Evolutionary conservation across 2,113 vertebrate species (phyloP), one percentile per base, ranked within the genome.

Genomic region (Cromileptes altivelis): DNA sequence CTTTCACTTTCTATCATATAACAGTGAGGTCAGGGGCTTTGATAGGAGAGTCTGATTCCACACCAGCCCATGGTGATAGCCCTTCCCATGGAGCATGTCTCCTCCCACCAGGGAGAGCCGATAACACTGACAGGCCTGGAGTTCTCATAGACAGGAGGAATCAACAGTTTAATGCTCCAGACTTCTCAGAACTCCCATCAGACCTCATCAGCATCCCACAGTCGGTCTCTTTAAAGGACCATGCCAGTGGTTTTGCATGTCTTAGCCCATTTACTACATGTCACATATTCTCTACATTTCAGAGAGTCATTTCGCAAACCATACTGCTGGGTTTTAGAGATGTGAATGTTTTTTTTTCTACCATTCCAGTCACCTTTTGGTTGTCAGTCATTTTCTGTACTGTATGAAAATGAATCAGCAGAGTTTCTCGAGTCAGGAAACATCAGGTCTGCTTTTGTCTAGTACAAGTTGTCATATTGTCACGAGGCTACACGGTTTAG

Each of bases 1-100:
- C 85, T 89, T 91, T 91, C 86, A 89, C 81, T 82, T 90, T 91
- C 75, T 89, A 83, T 89, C 82, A 75, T 87, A 84, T 90, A 88
- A 89, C 82, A 83, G 74, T 87, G 75, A 89, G 87, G 86, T 92
- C 88, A 90, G 85, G 70, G 76, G 58, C 70, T 79, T 75, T 49
- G 85, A 90, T 78, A 56, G 60, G 80, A 92, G 82, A 88, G 86
- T 89, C 90, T 84, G 87, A 90, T 90, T 89, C 82, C 76, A 84
- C 80, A 83, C 50, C 68, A 84, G 82, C 42, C 72, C 89, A n/a
- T 56, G 64, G 76, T 82, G 81, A 90, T 82, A 86, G 87, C 75
- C 70, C 71, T 83, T 90, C 83, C 82, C 82, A 67, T 45, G 71
- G 85, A 92, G 89, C 70, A 50, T 80, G 80, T 88, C 82, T 89